A percentile compares a stretch with the other conserved stretches of the same genome.
Conservation (phyloP, 1,140 invertebrate genomes). For the Temnothorax curvispinosus region DNA sequence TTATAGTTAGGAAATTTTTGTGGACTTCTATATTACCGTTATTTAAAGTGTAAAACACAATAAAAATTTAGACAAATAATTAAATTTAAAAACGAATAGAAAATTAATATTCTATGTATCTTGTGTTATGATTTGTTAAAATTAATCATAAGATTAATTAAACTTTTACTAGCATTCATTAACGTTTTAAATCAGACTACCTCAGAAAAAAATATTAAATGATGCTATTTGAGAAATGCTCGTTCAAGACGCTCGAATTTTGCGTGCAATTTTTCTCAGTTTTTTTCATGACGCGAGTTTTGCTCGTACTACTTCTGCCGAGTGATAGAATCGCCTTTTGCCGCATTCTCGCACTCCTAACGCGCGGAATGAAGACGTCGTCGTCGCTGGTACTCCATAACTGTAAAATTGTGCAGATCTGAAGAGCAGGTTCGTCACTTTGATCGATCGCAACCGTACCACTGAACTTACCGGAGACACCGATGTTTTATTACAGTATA, state of each 20-base stretch:
- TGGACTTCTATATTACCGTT: neutral
- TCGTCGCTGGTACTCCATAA: neutral
- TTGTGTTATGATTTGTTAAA: no score
- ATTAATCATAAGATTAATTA: neutral
- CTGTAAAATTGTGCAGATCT: neutral
- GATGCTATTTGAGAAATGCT: neutral
- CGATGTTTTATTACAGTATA: neutral
- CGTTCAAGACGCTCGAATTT: neutral
- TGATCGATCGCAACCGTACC: neutral
- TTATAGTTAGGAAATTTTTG: neutral
- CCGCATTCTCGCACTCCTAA: neutral
- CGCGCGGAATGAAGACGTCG: slow-evolving; percentile 24
- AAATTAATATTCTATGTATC: neutral
- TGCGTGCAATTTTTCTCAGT: neutral
- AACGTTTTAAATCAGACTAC: neutral
- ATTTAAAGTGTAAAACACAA: neutral
- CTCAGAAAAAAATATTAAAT: neutral
- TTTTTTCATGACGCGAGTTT: neutral
- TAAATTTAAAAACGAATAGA: neutral
- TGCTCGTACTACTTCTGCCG: neutral
- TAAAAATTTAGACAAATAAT: neutral
- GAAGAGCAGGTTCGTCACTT: slow-evolving; percentile 11
- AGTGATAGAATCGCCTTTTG: neutral
- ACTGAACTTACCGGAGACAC: neutral
- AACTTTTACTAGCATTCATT: neutral